Conservation (phyloP, 2,888 invertebrate species). For the Artemia sinica region DNA sequence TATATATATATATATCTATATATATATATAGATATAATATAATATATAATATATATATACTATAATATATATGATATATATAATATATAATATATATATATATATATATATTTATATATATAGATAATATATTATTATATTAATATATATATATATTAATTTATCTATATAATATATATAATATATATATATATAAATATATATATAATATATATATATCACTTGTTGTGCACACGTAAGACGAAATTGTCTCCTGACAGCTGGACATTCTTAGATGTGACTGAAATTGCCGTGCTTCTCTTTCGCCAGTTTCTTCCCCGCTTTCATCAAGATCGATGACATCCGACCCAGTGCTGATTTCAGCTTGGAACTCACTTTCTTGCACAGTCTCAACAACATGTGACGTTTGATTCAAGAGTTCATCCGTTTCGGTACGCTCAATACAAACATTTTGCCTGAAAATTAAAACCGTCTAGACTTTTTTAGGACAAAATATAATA, state of each 20-base stretch:
- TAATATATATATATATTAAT: too few species aligned
- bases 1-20: too few species aligned
- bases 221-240: conserved; percentile 20
- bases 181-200: neutral
- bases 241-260: conserved; percentile 25
- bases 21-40: too few species aligned
- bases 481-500: too few species aligned
- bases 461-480: neutral
- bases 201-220: neutral
- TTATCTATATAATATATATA: neutral
- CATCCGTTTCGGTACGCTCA: conserved; percentile 38
- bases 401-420: conserved; percentile 21
- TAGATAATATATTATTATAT: too few species aligned
- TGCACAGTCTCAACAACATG: neutral
- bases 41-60: too few species aligned
- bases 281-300: conserved; percentile 20
- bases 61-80: too few species aligned
- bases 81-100: too few species aligned
- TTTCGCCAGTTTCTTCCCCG: conserved; percentile 29
- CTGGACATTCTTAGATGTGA: conserved; percentile 25
- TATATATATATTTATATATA: too few species aligned
- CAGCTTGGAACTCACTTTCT: neutral
- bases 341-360: neutral
- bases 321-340: conserved; percentile 31
- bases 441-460: conserved; percentile 44